Evolutionary conservation across 2,797 vertebrate genomes (phyloP).

Genomic region (Brachyalestes nurse): DNA sequence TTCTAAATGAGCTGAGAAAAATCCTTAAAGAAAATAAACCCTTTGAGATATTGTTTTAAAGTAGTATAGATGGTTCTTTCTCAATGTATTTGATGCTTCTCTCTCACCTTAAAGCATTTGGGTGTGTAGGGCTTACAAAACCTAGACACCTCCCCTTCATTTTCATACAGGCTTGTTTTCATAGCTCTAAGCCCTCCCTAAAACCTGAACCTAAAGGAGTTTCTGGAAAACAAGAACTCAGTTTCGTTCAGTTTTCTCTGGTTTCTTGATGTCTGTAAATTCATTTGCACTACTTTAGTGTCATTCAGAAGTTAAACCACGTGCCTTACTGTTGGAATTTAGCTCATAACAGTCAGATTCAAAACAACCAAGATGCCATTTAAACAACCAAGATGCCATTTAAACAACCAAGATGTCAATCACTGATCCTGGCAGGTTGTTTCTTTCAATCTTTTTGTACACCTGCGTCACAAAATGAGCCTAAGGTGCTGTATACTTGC

Average conservation of each 20-base stretch:
- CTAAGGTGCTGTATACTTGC: background rate
- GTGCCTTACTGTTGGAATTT: no score
- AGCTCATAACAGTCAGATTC: conserved; percentile 1
- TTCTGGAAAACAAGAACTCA: no score
- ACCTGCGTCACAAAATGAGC: conserved; percentile 31
- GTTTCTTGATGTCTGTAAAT: background rate
- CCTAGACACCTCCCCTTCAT: background rate
- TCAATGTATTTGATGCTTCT: background rate
- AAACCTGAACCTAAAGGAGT: no score
- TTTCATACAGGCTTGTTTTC: background rate
- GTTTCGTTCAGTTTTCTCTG: no score
- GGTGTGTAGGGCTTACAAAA: background rate
- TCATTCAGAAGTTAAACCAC: background rate
- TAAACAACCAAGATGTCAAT: conserved; percentile 3
- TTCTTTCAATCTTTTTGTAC: conserved; percentile 6
- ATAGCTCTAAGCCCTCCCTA: background rate
- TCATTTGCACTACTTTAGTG: background rate
- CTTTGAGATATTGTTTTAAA: no score
- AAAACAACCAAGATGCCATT: conserved; percentile 11
- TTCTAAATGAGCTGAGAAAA: no score
- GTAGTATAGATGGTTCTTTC: no score
- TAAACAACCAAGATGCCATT: conserved; percentile 24
- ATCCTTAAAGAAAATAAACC: no score
- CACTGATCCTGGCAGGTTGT: background rate
- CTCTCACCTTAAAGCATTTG: background rate